Evolutionary conservation across 2,113 vertebrate species (phyloP).

Genomic region (Vulpes ferrilata): DNA sequence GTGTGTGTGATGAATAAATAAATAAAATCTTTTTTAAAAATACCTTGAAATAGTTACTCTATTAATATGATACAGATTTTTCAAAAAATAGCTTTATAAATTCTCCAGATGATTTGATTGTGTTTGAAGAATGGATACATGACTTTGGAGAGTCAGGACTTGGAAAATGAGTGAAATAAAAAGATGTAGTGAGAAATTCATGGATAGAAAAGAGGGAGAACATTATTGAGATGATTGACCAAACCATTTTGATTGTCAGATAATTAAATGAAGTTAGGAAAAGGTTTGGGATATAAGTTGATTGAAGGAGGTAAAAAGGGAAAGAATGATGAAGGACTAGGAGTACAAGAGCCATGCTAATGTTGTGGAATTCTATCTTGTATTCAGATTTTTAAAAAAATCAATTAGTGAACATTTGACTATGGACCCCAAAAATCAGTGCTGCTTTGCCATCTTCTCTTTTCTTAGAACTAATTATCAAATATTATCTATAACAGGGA

Average conservation of each 20-base stretch:
- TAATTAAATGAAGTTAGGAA: conserved; percentile 8
- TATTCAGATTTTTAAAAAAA: background rate
- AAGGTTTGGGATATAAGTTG: background rate
- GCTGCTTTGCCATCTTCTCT: background rate
- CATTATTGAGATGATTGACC: background rate
- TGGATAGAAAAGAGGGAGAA: background rate
- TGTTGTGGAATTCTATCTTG: background rate
- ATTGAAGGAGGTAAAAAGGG: background rate
- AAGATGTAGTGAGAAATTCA: background rate
- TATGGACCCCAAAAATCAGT: background rate
- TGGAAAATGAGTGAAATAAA: conserved; percentile 30
- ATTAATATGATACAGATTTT: background rate
- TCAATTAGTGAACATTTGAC: background rate
- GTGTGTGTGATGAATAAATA: too few species aligned
- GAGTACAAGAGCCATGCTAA: background rate
- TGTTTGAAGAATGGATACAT: background rate
- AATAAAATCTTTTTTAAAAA: too few species aligned
- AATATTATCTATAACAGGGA: background rate
- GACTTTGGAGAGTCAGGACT: background rate
- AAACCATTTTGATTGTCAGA: background rate
- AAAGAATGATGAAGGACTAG: background rate
- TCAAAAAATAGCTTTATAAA: background rate
- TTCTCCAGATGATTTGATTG: background rate
- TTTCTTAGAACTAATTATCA: conserved; percentile 52
- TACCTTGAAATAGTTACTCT: background rate